These are phyloP conservation scores for Malacosoma neustria DNA, from an alignment of 2,888 invertebrate species.

Conservation along the genomic window DNA sequence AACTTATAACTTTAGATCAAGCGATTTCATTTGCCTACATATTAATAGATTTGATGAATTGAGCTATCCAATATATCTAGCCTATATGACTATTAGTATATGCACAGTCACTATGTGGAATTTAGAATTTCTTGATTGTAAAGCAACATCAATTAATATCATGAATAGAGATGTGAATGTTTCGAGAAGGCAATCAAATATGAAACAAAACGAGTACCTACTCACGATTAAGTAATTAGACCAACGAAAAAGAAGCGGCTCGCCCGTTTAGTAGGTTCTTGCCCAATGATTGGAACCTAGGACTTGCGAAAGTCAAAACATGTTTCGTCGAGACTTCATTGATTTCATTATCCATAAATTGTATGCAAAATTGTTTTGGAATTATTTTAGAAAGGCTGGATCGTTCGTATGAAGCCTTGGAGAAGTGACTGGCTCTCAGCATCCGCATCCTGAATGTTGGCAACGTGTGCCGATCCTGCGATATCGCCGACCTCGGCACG, in stretches of 20 bases:
- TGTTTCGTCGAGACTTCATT: constrained; percentile 5
- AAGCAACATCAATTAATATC: no score
- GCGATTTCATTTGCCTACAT: no score
- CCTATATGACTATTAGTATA: no score
- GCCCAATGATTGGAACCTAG: not conserved
- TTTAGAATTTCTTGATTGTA: no score
- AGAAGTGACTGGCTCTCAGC: constrained; percentile 48
- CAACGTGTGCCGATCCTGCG: constrained; percentile 13
- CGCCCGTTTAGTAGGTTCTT: not conserved
- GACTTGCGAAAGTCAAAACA: not conserved
- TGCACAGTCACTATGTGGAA: no score
- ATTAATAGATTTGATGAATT: no score
- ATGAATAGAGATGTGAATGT: not conserved
- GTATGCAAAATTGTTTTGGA: constrained; percentile 15
- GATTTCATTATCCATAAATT: constrained; percentile 15
- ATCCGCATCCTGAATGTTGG: constrained; percentile 48
- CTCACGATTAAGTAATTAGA: constrained; percentile 10
- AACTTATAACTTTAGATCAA: no score
- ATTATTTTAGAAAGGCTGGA: constrained; percentile 47
- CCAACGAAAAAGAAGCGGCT: not conserved
- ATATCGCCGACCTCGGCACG: constrained; percentile 5
- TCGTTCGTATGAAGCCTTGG: constrained; percentile 49
- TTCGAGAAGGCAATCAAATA: not conserved
- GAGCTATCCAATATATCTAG: no score
- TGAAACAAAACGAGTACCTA: not conserved